Base-by-base conservation (phyloP, 2,113 vertebrate species). In the Nesoenas mayeri region DNA sequence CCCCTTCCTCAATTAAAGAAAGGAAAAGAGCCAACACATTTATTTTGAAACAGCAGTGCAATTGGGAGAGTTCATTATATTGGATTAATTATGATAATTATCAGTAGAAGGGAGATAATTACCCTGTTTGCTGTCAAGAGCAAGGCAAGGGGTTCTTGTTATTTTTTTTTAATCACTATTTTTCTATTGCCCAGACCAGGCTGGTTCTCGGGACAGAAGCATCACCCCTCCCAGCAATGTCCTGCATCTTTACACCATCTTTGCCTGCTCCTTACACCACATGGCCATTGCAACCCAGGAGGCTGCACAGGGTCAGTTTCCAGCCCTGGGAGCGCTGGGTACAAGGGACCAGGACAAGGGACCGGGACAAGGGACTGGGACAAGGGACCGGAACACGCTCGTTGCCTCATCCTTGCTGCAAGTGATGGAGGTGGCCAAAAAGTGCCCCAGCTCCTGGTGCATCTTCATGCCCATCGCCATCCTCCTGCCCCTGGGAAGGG, bases 21-120 rank as follows among this genome's bases (percentile, higher is more conserved):
- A 15, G 36, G 11, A 53, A 29, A 51, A 48, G 58, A 18, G 1
- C n/a, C 31, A 25, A 56, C 0, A 3, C 58, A 36, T 73, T 70
- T 51, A 71, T 62, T 80, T 20, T 2, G 5, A 69, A 71, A 29
- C 60, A 58, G 40, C 17, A 2, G 64, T 36, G 64, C 79, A 72
- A 93, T 44, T 31, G 89, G 89, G 38, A 84, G 38, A 87, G 77
- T 72, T 95, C 73, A 93, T 95, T 95, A 87, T 74, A 50, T 51
- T 72, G 80, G 48, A 61, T 93, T 95, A 93, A 95, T 95, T 79
- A 81, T 22, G 84, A 96, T 96, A 75, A 87, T 93, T 91, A 95
- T 95, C 89, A 91, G 57, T n/a, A 60, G 83, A 64, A 79, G 61
- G 28, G 53, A 77, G 48, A 81, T 85, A 95, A 96, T 91, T 95